Evolutionary conservation across 2,113 vertebrate species (phyloP).

Genomic region (Dendropsophus ebraccatus): DNA sequence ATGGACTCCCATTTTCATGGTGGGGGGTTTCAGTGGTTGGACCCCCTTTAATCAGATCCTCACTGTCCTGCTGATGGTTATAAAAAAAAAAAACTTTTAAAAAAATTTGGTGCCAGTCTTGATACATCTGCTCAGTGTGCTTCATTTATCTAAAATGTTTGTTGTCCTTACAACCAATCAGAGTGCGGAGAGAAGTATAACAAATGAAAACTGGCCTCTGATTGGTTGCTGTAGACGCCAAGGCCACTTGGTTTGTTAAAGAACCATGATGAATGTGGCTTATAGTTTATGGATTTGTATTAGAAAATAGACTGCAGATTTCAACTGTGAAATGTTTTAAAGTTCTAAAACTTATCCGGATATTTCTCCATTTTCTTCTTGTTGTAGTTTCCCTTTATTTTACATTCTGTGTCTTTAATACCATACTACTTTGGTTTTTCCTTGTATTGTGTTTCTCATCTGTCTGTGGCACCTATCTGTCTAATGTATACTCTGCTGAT

Average conservation of each 20-base stretch:
- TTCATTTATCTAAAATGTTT: not conserved
- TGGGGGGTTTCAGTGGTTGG: too few species aligned
- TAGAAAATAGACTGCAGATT: not conserved
- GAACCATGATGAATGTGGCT: not conserved
- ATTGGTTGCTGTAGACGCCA: too few species aligned
- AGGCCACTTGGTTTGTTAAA: too few species aligned
- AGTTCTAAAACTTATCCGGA: too few species aligned
- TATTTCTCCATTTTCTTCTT: not conserved
- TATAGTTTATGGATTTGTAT: not conserved
- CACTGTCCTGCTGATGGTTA: too few species aligned
- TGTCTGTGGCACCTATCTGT: slow-evolving; percentile 74
- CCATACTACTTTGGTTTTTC: slow-evolving; percentile 20
- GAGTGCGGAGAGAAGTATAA: not conserved
- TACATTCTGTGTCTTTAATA: slow-evolving; percentile 61
- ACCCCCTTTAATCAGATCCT: too few species aligned
- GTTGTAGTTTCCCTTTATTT: slow-evolving; percentile 36
- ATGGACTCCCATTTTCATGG: too few species aligned
- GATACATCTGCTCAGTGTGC: too few species aligned
- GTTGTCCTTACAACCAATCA: not conserved
- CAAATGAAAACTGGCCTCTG: not conserved
- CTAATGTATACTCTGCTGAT: slow-evolving; percentile 85
- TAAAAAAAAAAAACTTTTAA: too few species aligned
- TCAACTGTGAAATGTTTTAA: not conserved
- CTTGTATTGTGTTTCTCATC: slow-evolving; percentile 70
- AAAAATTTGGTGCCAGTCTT: too few species aligned